These are phyloP conservation scores for Zalophus californianus DNA, from an alignment of 2,797 vertebrate genomes.

Conservation along the genomic window DNA sequence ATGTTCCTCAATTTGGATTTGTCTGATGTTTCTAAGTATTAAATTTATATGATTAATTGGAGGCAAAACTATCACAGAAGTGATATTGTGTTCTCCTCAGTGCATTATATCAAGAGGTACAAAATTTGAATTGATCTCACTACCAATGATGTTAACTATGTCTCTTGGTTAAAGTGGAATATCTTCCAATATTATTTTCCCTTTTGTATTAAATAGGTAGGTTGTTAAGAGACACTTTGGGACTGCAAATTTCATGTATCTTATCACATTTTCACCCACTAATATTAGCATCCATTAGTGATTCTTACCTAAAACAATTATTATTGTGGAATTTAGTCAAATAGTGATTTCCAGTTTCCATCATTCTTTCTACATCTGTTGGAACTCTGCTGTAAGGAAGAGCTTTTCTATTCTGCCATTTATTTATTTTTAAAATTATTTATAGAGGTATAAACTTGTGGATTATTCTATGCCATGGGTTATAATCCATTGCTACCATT, in stretches of 20 bases:
- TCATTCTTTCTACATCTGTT: neutral
- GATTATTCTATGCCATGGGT: neutral
- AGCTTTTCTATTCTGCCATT: neutral
- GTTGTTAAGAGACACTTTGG: neutral
- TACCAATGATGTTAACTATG: neutral
- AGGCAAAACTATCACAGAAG: neutral
- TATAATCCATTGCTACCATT: neutral
- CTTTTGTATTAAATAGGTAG: neutral
- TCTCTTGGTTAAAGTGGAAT: neutral
- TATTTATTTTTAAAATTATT: neutral
- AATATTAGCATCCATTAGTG: neutral
- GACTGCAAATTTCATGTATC: neutral
- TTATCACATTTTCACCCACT: neutral
- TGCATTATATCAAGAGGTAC: neutral
- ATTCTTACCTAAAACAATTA: constrained; percentile 7
- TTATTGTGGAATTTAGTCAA: constrained; percentile 2
- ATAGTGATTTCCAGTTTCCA: neutral
- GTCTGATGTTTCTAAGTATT: constrained; percentile 14
- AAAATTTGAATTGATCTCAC: neutral
- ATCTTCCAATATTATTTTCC: neutral
- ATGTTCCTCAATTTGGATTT: neutral
- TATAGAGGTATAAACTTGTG: neutral
- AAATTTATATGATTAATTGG: neutral
- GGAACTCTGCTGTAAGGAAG: neutral
- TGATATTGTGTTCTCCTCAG: neutral